A percentile compares a stretch with the other conserved stretches of the same genome.
Conservation (phyloP, 2,113 vertebrate genomes). For the Deroptyus accipitrinus region DNA sequence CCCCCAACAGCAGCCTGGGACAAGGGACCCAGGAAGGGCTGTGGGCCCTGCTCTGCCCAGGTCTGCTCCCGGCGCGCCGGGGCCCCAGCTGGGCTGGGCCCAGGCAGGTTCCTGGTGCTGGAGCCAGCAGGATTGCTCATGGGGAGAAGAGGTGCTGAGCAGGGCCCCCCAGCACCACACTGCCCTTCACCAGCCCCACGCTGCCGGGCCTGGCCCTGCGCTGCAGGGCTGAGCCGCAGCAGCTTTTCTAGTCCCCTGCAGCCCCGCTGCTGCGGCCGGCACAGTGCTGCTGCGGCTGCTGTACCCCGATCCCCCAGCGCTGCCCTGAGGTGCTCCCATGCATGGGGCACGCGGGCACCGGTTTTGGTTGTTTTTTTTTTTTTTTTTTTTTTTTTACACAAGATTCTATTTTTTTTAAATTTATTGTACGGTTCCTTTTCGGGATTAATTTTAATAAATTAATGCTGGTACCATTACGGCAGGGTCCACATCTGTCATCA, state of each 20-base stretch:
- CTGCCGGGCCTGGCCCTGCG: not conserved
- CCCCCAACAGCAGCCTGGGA: not conserved
- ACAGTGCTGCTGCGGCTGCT: not conserved
- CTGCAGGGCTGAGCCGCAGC: not conserved
- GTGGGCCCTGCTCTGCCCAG: not conserved
- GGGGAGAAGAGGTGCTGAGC: not conserved
- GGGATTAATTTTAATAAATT: slow-evolving; percentile 77
- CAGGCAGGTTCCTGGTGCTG: not conserved
- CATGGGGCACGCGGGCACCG: slow-evolving; percentile 28
- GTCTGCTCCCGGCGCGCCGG: not conserved
- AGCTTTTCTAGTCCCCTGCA: not conserved
- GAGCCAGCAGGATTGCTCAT: not conserved
- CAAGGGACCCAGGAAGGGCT: not conserved
- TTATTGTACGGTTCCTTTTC: slow-evolving; percentile 72
- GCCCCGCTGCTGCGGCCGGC: not conserved
- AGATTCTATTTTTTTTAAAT: slow-evolving; percentile 76
- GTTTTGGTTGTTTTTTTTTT: not conserved
- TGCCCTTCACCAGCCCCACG: not conserved
- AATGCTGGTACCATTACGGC: slow-evolving; percentile 67
- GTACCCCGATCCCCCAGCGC: not conserved
- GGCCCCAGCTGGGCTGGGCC: slow-evolving; percentile 56
- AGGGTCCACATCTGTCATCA: not conserved
- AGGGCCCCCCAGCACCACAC: not conserved
- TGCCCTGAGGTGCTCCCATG: slow-evolving; percentile 43
- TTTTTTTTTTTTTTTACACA: slow-evolving; percentile 65